A percentile compares a stretch with the other conserved stretches of the same genome.
Conservation (phyloP, 2,888 invertebrate species). For the Harpagoxenus sublaevis region DNA sequence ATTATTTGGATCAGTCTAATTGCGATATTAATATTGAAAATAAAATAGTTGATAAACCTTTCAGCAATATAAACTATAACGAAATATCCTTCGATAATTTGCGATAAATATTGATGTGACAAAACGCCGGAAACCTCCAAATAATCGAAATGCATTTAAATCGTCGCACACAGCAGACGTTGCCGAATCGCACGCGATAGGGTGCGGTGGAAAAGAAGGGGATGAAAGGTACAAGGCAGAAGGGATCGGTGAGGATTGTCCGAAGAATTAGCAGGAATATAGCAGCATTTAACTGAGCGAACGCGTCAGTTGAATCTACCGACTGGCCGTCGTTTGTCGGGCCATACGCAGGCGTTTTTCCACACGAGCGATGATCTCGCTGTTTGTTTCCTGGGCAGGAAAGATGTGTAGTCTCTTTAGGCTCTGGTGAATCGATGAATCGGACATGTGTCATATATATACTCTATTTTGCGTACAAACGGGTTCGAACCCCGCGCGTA, state of each 20-base stretch:
- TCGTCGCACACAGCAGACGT: background rate
- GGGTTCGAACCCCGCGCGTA: background rate
- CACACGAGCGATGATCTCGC: constrained; percentile 71
- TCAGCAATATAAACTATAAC: background rate
- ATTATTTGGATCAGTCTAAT: background rate
- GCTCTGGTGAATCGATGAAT: constrained; percentile 11
- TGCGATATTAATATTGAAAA: background rate
- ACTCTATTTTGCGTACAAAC: constrained; percentile 25
- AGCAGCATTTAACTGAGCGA: constrained; percentile 75
- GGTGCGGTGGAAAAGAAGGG: constrained; percentile 58
- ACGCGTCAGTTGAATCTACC: constrained; percentile 54
- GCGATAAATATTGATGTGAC: background rate
- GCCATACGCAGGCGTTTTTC: constrained; percentile 67
- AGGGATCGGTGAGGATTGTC: constrained; percentile 67
- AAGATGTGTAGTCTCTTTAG: constrained; percentile 48
- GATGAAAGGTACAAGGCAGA: constrained; percentile 59
- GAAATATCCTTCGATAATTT: background rate
- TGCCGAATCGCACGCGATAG: constrained; percentile 19
- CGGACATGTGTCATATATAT: constrained; percentile 5
- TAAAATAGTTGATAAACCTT: background rate
- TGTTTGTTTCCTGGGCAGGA: constrained; percentile 62
- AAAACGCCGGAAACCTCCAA: background rate
- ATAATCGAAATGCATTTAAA: constrained; percentile 28
- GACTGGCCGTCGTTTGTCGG: constrained; percentile 58
- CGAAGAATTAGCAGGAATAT: constrained; percentile 77